Conservation (phyloP, 1,140 invertebrate genomes). For the Cyclina sinensis region DNA sequence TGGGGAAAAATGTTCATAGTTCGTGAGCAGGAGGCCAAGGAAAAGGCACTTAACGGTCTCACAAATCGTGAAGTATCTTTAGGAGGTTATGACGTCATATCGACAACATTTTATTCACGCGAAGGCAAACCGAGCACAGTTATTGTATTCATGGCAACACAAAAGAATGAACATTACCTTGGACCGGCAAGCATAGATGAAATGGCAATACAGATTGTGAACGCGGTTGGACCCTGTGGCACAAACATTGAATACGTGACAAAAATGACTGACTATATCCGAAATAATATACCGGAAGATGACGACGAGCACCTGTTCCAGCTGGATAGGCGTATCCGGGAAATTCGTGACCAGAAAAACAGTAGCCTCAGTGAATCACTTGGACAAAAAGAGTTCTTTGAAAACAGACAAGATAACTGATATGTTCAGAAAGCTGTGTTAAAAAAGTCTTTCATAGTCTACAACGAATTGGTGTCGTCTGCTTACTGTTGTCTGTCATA, state of each 20-base stretch:
- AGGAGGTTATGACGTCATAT: slow-evolving; percentile 92
- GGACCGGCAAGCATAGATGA: slow-evolving; percentile 90
- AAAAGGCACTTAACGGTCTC: slow-evolving; percentile 91
- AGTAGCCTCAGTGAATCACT: background rate
- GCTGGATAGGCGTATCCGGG: slow-evolving; percentile 65
- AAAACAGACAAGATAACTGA: background rate
- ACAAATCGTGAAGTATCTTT: slow-evolving; percentile 92
- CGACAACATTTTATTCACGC: slow-evolving; percentile 91
- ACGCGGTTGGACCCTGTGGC: slow-evolving; percentile 86
- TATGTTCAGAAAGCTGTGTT: too few relatives aligned
- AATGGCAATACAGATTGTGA: slow-evolving; percentile 92
- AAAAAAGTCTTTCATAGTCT: too few relatives aligned
- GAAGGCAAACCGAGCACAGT: slow-evolving; percentile 87
- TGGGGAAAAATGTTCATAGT: slow-evolving; percentile 94
- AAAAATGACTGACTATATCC: slow-evolving; percentile 93
- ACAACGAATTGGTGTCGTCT: too few relatives aligned
- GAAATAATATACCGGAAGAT: slow-evolving; percentile 91
- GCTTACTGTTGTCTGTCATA: too few relatives aligned
- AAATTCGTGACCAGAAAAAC: slow-evolving; percentile 39
- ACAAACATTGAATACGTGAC: slow-evolving; percentile 94
- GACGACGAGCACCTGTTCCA: slow-evolving; percentile 92
- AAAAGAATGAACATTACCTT: slow-evolving; percentile 92
- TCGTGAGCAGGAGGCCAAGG: slow-evolving; percentile 85
- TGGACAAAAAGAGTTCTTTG: slow-evolving; percentile 4
- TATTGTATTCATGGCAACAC: slow-evolving; percentile 91